phyloP scores from a whole-genome alignment of 1,140 invertebrate species.

The Daktulosphaira vitifoliae region DNA sequence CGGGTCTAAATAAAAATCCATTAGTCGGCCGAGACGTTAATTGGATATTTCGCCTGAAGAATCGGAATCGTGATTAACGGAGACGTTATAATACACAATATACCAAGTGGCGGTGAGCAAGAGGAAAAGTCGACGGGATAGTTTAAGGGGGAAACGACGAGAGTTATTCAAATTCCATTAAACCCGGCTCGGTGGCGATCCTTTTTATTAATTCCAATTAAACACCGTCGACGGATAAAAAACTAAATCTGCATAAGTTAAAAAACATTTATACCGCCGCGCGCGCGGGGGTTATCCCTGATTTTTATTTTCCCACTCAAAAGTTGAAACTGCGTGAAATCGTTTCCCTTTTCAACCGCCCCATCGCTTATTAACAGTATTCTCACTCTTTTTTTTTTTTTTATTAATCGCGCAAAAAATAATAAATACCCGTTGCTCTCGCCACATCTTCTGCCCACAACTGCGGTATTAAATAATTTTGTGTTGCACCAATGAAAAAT shows the following conservation, averaged over 20 bases:
- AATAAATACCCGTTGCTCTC: neutral
- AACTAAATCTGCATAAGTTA: slow-evolving; percentile 31
- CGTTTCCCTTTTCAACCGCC: neutral
- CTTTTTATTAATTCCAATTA: slow-evolving; percentile 26
- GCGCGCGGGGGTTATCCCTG: neutral
- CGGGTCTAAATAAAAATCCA: slow-evolving; percentile 31
- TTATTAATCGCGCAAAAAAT: neutral
- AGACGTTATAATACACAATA: slow-evolving; percentile 1
- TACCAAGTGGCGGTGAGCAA: neutral
- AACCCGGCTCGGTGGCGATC: neutral
- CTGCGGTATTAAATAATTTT: too few relatives aligned
- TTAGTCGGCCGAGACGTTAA: slow-evolving; percentile 30
- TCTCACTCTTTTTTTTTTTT: neutral
- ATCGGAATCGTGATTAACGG: slow-evolving; percentile 33
- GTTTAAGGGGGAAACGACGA: slow-evolving; percentile 13
- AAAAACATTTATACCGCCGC: slow-evolving; percentile 19
- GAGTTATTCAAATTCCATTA: slow-evolving; percentile 34
- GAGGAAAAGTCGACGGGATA: too few relatives aligned
- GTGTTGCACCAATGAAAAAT: too few relatives aligned
- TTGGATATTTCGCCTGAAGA: slow-evolving; percentile 32
- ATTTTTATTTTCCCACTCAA: neutral
- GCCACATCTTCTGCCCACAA: neutral
- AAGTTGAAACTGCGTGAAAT: slow-evolving; percentile 28
- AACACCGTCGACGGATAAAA: slow-evolving; percentile 6
- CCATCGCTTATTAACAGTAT: neutral